Evolutionary conservation across 2,888 invertebrate genomes (phyloP).

Genomic region (Andrena marginata): DNA sequence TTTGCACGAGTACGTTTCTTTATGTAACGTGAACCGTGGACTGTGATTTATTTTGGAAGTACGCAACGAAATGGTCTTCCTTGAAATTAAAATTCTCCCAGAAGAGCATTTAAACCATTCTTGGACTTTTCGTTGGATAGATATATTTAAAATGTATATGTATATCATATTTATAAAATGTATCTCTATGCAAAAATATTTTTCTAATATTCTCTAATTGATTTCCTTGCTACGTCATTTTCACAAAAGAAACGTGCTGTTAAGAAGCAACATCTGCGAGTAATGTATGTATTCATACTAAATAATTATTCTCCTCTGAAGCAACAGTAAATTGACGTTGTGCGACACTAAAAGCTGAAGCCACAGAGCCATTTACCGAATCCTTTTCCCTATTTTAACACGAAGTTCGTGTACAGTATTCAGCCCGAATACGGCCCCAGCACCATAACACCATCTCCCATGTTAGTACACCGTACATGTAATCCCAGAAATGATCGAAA

Average conservation of each 20-base stretch:
- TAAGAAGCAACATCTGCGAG: slow-evolving; percentile 54
- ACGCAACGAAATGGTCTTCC: slow-evolving; percentile 3
- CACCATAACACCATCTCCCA: slow-evolving; percentile 54
- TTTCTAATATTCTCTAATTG: slow-evolving; percentile 24
- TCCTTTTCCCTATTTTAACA: slow-evolving; percentile 33
- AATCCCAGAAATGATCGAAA: slow-evolving; percentile 47
- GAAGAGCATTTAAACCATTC: neutral
- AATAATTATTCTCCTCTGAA: slow-evolving; percentile 21
- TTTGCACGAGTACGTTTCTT: neutral
- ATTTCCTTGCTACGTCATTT: slow-evolving; percentile 59
- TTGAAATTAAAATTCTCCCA: neutral
- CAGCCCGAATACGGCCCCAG: slow-evolving; percentile 25
- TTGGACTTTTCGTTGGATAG: slow-evolving; percentile 15
- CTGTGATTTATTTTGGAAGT: slow-evolving; percentile 1
- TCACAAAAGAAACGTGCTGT: slow-evolving; percentile 56
- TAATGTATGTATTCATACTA: slow-evolving; percentile 23
- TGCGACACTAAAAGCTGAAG: slow-evolving; percentile 68
- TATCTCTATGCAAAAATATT: slow-evolving; percentile 26
- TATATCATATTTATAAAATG: slow-evolving; percentile 18
- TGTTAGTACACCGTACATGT: slow-evolving; percentile 59
- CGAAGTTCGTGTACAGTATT: slow-evolving; percentile 18
- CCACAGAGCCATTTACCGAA: slow-evolving; percentile 46
- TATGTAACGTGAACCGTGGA: neutral
- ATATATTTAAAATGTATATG: slow-evolving; percentile 13
- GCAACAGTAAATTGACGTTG: slow-evolving; percentile 45